Evolutionary conservation across 2,888 invertebrate species (phyloP), one percentile per base, ranked within the genome.

Genomic region (Sphaerophoria taeniata): DNA sequence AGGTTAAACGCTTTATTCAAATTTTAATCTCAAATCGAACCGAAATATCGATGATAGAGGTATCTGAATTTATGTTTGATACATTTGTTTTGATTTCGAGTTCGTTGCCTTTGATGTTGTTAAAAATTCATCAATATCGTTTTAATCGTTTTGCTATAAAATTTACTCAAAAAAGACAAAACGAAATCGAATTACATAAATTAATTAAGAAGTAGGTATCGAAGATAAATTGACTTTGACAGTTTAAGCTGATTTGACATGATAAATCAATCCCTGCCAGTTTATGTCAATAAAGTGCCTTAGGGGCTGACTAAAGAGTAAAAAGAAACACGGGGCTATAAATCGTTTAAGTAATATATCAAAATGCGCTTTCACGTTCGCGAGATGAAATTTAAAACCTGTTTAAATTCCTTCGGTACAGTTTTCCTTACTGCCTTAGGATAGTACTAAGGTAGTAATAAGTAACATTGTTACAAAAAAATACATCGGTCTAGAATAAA

Each of bases 31-130:
- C 9, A 58, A 16, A 39, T 58, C 39, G 9, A 58, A 12, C 16
- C 58, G 16, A 39, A 39, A 34, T 11, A 58, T 39, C 6, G 16
- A 11, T 58, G 11, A 39, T 58, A 4, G 39, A 39, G 14, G 39
- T 58, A 16, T 39, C 39, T 16, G 12, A 9, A 43, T 9, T 9
- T 43, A 9, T 4, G 14, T 58, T 7, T 49, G 11, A 58, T 58
- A 36, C 9, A 39, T 58, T 58, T 58, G 11, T 58, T 58, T 58
- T 39, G 16, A 11, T 39, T 39, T 58, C 36, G 16, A 58, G 58
- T 58, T 58, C 58, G 16, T 58, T 58, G 58, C 5, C 58, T 39
- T 39, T 12, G 6, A 6, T 24, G 1, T 58, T 39, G 16, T 58
- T 39, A 36, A 58, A 11, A 58, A 58, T 36, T 58, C 58, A 58